Conservation (phyloP, 1,140 invertebrate genomes). For the Drosophila subpulchrella region DNA sequence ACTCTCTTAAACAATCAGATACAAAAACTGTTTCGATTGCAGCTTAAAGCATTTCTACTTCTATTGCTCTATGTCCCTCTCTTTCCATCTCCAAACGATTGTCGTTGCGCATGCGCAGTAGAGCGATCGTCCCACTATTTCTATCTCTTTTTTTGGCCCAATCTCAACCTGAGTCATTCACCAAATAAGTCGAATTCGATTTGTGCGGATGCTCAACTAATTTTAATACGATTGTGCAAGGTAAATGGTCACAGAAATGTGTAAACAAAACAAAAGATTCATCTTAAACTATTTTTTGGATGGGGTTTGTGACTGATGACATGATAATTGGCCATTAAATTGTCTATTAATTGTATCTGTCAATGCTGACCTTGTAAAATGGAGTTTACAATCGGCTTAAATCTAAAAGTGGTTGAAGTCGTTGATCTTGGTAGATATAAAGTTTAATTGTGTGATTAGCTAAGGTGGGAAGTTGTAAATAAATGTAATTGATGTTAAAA, state of each 20-base stretch:
- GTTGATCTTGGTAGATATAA: slow-evolving; percentile 5
- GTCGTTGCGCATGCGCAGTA: slow-evolving; percentile 66
- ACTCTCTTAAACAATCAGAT: slow-evolving; percentile 29
- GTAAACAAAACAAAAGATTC: slow-evolving; percentile 25
- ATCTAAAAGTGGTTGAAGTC: neutral
- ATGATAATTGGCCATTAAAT: slow-evolving; percentile 66
- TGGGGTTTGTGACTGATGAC: slow-evolving; percentile 31
- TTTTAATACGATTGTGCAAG: slow-evolving; percentile 56
- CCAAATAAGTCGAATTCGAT: slow-evolving; percentile 70
- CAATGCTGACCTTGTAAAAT: slow-evolving; percentile 48
- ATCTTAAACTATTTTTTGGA: slow-evolving; percentile 15
- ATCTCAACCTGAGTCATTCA: slow-evolving; percentile 41
- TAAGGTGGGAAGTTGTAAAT: neutral
- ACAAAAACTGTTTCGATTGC: slow-evolving; percentile 63
- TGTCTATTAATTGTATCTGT: slow-evolving; percentile 55
- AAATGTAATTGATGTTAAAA: neutral
- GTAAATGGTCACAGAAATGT: slow-evolving; percentile 11
- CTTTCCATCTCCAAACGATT: slow-evolving; percentile 29
- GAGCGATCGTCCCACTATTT: slow-evolving; percentile 26
- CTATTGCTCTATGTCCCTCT: slow-evolving; percentile 15
- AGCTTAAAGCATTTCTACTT: slow-evolving; percentile 29
- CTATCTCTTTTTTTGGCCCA: slow-evolving; percentile 13
- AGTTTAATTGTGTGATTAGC: slow-evolving; percentile 16
- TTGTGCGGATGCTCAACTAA: slow-evolving; percentile 47
- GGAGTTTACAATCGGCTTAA: slow-evolving; percentile 26